Conservation (phyloP, 1,140 invertebrate species). For the Paralvinella palmiformis region DNA sequence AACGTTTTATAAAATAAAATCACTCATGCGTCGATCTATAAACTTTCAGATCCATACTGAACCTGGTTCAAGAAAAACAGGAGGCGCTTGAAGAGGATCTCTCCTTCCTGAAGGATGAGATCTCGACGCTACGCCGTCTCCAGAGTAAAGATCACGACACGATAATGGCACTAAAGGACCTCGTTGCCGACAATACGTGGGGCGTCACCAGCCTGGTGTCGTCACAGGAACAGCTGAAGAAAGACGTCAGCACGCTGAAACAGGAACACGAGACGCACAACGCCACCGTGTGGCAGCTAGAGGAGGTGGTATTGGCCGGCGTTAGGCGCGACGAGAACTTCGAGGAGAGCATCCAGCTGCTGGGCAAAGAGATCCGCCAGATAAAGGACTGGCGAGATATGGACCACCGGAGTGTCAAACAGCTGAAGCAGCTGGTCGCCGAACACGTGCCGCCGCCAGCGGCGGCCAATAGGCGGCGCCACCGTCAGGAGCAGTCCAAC, state of each 20-base stretch:
- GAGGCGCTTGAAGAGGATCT: not conserved
- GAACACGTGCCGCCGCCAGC: not conserved
- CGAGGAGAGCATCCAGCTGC: not conserved
- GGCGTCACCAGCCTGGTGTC: not conserved
- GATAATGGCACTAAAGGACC: not conserved
- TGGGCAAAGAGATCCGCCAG: not conserved
- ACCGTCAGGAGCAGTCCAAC: not conserved
- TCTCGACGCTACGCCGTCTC: not conserved
- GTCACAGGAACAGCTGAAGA: not conserved
- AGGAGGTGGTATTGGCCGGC: not conserved
- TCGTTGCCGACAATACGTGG: conserved; percentile 3
- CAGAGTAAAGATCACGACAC: not conserved
- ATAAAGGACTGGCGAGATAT: not conserved
- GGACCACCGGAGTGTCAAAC: not conserved
- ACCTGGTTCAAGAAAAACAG: not conserved
- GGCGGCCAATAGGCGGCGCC: not conserved
- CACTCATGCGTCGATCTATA: too few species aligned
- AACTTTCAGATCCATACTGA: conserved; percentile 4
- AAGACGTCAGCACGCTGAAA: not conserved
- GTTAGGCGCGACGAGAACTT: not conserved
- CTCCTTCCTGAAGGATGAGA: conserved; percentile 2
- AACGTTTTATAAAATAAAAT: too few species aligned
- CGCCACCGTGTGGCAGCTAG: not conserved
- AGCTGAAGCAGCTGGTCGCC: not conserved
- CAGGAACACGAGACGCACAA: not conserved